Conservation (phyloP, 2,888 invertebrate species). For the Sialis fuliginosa region DNA sequence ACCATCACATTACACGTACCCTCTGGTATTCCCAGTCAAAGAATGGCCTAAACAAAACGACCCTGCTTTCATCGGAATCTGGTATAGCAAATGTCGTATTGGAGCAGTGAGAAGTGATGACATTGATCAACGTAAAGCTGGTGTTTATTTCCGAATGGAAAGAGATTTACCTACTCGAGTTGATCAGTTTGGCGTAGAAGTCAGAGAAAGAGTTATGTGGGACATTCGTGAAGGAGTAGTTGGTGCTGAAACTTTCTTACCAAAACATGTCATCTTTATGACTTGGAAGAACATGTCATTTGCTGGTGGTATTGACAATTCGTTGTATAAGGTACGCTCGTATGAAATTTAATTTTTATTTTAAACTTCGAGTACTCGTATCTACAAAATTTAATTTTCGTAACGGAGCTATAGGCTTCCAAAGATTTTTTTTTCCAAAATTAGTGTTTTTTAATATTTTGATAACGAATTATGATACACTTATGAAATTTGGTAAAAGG, state of each 20-base stretch:
- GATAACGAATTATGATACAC: too few relatives aligned
- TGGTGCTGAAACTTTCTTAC: slow-evolving; percentile 77
- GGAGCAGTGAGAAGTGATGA: slow-evolving; percentile 56
- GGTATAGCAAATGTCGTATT: slow-evolving; percentile 75
- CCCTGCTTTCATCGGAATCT: slow-evolving; percentile 87
- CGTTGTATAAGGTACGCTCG: slow-evolving; percentile 28
- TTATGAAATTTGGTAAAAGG: too few relatives aligned
- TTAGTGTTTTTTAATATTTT: too few relatives aligned
- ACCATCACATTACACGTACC: slow-evolving; percentile 67
- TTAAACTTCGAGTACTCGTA: too few relatives aligned
- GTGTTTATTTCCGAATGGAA: slow-evolving; percentile 64
- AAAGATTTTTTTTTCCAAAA: too few relatives aligned
- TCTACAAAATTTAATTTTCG: too few relatives aligned
- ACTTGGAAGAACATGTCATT: slow-evolving; percentile 97
- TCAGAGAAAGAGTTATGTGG: slow-evolving; percentile 72
- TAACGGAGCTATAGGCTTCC: too few relatives aligned
- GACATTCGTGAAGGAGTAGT: slow-evolving; percentile 81
- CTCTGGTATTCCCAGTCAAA: slow-evolving; percentile 67
- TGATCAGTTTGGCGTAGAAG: slow-evolving; percentile 71
- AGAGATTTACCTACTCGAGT: slow-evolving; percentile 52
- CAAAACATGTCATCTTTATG: slow-evolving; percentile 76
- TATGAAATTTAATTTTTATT: too few relatives aligned
- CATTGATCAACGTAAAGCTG: slow-evolving; percentile 56
- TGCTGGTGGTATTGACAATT: slow-evolving; percentile 69
- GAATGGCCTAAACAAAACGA: slow-evolving; percentile 79